phyloP scores from a whole-genome alignment of 2,888 invertebrate genomes.

The Agriopis aurantiaria region DNA sequence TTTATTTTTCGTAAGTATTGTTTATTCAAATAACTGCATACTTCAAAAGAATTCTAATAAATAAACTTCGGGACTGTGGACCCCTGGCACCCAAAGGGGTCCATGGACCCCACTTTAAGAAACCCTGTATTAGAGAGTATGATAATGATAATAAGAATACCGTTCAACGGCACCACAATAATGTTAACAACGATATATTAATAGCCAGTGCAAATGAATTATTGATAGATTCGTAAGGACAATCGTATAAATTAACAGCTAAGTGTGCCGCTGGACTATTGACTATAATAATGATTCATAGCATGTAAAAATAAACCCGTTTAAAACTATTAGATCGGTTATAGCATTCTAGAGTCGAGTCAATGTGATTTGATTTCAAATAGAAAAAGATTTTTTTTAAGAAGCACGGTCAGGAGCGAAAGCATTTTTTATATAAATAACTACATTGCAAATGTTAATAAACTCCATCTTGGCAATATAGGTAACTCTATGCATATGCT shows the following conservation, averaged over 20 bases:
- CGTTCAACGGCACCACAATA: constrained; percentile 20
- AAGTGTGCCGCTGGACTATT: constrained; percentile 36
- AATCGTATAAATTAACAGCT: constrained; percentile 45
- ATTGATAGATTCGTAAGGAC: constrained; percentile 45
- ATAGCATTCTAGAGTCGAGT: not conserved
- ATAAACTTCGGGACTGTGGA: too few relatives aligned
- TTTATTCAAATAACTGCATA: too few relatives aligned
- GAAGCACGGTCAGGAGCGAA: not conserved
- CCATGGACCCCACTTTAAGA: not conserved
- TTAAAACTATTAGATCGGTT: constrained; percentile 4
- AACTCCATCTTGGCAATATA: not conserved
- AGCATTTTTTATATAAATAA: not conserved
- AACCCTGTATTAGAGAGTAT: not conserved
- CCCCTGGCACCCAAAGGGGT: too few relatives aligned
- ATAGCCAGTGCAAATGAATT: constrained; percentile 31
- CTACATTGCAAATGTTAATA: not conserved
- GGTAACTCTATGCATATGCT: not conserved
- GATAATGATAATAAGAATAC: not conserved
- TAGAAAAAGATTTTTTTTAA: not conserved
- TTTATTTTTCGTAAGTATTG: too few relatives aligned
- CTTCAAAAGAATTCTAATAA: too few relatives aligned
- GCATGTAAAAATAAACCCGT: not conserved
- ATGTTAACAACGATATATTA: constrained; percentile 28
- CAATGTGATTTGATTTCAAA: not conserved
- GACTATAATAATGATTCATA: constrained; percentile 26